Evolutionary conservation across 2,113 vertebrate genomes (phyloP).

Genomic region (Mirza zaza): DNA sequence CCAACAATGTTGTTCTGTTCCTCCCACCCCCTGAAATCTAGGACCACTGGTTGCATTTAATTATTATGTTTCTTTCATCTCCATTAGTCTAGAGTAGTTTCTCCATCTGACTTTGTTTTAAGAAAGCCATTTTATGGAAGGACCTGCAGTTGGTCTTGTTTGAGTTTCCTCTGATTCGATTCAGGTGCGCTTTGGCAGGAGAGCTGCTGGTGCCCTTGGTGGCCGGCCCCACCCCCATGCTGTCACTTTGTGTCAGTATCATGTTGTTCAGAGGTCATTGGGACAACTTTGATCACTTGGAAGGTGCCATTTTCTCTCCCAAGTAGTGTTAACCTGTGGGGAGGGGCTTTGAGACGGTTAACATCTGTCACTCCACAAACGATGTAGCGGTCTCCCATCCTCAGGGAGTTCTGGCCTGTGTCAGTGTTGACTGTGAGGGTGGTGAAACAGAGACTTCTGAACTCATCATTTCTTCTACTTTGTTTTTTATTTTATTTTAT

Average conservation of each 20-base stretch:
- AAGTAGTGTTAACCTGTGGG: neutral
- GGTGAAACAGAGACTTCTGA: neutral
- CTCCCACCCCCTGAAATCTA: neutral
- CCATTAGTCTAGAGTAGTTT: accelerated
- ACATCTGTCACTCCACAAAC: too few species aligned
- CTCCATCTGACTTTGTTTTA: neutral
- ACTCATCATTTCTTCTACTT: neutral
- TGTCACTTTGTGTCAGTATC: neutral
- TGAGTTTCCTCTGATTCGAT: neutral
- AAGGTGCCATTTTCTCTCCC: neutral
- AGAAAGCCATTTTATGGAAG: too few species aligned
- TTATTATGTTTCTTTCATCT: neutral
- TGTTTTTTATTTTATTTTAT: too few species aligned
- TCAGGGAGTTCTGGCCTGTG: neutral
- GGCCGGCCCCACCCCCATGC: neutral
- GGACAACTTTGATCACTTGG: neutral
- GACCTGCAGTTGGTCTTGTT: neutral
- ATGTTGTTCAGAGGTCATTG: neutral
- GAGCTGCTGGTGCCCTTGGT: neutral
- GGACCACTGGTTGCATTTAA: neutral
- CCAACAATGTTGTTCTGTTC: too few species aligned
- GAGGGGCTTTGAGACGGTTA: accelerated
- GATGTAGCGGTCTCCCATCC: neutral
- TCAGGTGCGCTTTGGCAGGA: accelerated
- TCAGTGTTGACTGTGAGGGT: too few species aligned